Percentiles rank a stretch among this genome's conserved stretches.
These are phyloP conservation scores for Mamestra brassicae DNA, from an alignment of 2,888 invertebrate genomes.

Conservation along the genomic window DNA sequence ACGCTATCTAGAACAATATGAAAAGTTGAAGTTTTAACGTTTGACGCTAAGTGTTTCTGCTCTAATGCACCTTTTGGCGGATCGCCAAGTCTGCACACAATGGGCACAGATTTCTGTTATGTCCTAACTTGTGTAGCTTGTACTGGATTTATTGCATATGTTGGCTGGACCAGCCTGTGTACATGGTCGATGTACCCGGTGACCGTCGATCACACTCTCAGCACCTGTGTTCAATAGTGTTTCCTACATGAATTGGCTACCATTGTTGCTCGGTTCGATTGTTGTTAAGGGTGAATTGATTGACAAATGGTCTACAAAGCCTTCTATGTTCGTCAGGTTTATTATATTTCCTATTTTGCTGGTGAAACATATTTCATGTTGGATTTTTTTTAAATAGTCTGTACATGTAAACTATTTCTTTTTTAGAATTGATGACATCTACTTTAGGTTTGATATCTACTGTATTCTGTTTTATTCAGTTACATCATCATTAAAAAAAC, in stretches of 20 bases:
- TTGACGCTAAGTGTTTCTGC: slow-evolving; percentile 79
- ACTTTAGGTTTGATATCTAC: too few relatives aligned
- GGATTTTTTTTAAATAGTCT: background rate
- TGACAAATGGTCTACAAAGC: slow-evolving; percentile 21
- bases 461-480: too few relatives aligned
- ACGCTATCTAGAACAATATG: slow-evolving; percentile 67
- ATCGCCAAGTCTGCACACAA: slow-evolving; percentile 74
- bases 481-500: background rate
- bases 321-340: background rate
- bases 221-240: slow-evolving; percentile 44
- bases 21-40: slow-evolving; percentile 72
- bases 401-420: too few relatives aligned
- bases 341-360: slow-evolving; percentile 3
- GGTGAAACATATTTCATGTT: background rate
- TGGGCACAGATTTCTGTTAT: slow-evolving; percentile 70
- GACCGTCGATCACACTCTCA: slow-evolving; percentile 44
- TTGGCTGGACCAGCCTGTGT: slow-evolving; percentile 42
- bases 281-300: slow-evolving; percentile 29
- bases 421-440: too few relatives aligned
- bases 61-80: slow-evolving; percentile 75
- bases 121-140: slow-evolving; percentile 56
- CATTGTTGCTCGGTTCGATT: slow-evolving; percentile 47
- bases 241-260: slow-evolving; percentile 44
- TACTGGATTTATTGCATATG: slow-evolving; percentile 64
- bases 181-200: slow-evolving; percentile 32